Percentiles rank a stretch among this genome's conserved stretches.
These are phyloP conservation scores for Acrobasis suavella DNA, from an alignment of 2,888 invertebrate species.

Conservation along the genomic window DNA sequence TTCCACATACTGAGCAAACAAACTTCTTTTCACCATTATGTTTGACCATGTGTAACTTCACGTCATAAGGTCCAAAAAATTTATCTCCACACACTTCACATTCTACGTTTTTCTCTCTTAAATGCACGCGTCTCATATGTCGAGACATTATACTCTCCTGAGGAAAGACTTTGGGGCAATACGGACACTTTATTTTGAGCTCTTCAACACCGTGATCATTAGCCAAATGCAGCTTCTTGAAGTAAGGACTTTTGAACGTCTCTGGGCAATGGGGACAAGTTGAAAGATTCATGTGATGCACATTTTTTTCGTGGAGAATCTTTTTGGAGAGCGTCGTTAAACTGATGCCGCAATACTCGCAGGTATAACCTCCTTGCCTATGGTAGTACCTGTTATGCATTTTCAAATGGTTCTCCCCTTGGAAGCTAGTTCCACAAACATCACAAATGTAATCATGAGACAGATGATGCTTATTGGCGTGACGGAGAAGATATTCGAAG, in stretches of 20 bases:
- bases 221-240: constrained; percentile 69
- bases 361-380: constrained; percentile 68
- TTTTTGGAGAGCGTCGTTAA: constrained; percentile 72
- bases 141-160: constrained; percentile 83
- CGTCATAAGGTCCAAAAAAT: constrained; percentile 70
- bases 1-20: constrained; percentile 82
- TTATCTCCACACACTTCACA: constrained; percentile 73
- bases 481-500: constrained; percentile 69
- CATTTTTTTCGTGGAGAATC: constrained; percentile 70
- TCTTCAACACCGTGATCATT: constrained; percentile 72
- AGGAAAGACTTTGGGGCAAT: constrained; percentile 73
- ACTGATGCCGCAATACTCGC: constrained; percentile 74
- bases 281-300: constrained; percentile 63
- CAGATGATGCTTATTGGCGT: constrained; percentile 71
- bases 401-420: constrained; percentile 73
- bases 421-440: constrained; percentile 74
- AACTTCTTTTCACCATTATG: constrained; percentile 81
- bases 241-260: constrained; percentile 71
- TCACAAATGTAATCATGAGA: constrained; percentile 76
- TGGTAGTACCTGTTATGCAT: constrained; percentile 77
- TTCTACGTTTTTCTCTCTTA: constrained; percentile 73
- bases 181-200: constrained; percentile 71
- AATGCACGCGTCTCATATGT: constrained; percentile 83
- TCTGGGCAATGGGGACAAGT: constrained; percentile 71
- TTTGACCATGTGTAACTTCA: constrained; percentile 76